Conservation (phyloP, 1,140 invertebrate species). For the Scaptomyza pallida region DNA sequence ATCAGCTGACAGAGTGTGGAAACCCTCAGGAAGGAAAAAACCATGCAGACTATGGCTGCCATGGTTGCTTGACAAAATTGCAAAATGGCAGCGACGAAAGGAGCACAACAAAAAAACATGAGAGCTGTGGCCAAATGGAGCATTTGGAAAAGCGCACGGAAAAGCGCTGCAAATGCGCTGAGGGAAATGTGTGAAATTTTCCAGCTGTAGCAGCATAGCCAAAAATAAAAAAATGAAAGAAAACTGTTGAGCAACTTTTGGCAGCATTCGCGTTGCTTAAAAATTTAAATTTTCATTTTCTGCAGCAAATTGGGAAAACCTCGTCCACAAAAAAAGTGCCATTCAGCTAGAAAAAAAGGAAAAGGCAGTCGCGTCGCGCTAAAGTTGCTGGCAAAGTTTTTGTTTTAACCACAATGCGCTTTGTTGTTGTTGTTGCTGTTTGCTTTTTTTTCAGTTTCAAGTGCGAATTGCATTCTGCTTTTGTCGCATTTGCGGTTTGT, state of each 20-base stretch:
- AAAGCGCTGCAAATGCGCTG: conserved; percentile 58
- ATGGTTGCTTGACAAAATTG: conserved; percentile 56
- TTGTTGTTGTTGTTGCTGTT: conserved; percentile 26
- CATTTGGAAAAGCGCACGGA: conserved; percentile 54
- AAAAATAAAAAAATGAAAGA: conserved; percentile 4
- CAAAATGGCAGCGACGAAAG: conserved; percentile 32
- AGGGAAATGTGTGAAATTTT: conserved; percentile 80
- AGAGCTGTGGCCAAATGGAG: conserved; percentile 44
- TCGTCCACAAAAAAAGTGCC: conserved; percentile 23
- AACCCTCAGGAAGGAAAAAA: conserved; percentile 34
- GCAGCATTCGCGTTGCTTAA: conserved; percentile 69
- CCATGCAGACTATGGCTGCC: not conserved
- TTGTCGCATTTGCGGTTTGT: conserved; percentile 78
- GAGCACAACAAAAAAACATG: conserved; percentile 18
- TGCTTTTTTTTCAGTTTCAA: conserved; percentile 60
- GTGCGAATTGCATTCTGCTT: conserved; percentile 81
- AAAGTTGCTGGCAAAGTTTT: conserved; percentile 34
- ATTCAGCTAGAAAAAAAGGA: not conserved
- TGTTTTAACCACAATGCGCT: conserved; percentile 41
- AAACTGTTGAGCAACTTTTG: conserved; percentile 59
- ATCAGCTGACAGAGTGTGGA: conserved; percentile 44
- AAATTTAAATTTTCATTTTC: conserved; percentile 82
- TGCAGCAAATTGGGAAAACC: conserved; percentile 65
- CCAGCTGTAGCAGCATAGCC: conserved; percentile 60
- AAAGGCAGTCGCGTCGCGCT: conserved; percentile 10